These are phyloP conservation scores for Pseudomyrmex flavicornis DNA, from an alignment of 1,140 invertebrate genomes.

Conservation along the genomic window DNA sequence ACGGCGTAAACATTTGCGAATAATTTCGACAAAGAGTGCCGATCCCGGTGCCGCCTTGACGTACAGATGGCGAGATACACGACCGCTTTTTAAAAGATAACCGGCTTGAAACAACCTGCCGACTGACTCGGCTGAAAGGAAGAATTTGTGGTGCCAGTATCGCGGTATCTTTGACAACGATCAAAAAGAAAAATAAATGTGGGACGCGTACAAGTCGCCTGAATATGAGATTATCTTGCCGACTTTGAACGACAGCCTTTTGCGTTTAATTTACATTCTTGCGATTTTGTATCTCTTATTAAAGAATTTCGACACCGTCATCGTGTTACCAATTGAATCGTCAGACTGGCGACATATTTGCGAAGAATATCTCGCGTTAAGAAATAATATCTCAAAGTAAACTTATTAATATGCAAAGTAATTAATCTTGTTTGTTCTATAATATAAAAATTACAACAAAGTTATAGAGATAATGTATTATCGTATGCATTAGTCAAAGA, in stretches of 20 bases:
- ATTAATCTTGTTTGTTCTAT: background rate
- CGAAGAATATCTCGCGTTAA: background rate
- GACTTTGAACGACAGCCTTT: constrained; percentile 37
- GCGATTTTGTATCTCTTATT: background rate
- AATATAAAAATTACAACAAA: background rate
- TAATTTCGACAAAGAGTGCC: constrained; percentile 36
- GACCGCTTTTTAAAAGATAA: background rate
- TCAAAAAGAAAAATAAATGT: background rate
- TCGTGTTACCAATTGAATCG: constrained; percentile 3
- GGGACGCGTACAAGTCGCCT: background rate
- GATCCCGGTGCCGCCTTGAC: background rate
- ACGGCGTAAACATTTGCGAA: constrained; percentile 62
- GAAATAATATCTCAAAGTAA: constrained; percentile 7
- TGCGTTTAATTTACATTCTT: constrained; percentile 59
- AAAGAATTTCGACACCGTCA: background rate
- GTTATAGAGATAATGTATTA: background rate
- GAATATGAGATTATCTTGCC: constrained; percentile 39
- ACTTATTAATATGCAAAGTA: background rate
- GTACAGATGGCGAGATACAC: background rate
- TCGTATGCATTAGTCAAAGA: background rate
- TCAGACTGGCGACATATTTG: background rate
- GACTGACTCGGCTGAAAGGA: background rate
- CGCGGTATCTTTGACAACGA: constrained; percentile 34
- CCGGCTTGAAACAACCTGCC: background rate
- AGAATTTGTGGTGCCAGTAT: background rate